Base-by-base conservation (phyloP, 2,888 invertebrate species). In the Apodemia hepburni region DNA sequence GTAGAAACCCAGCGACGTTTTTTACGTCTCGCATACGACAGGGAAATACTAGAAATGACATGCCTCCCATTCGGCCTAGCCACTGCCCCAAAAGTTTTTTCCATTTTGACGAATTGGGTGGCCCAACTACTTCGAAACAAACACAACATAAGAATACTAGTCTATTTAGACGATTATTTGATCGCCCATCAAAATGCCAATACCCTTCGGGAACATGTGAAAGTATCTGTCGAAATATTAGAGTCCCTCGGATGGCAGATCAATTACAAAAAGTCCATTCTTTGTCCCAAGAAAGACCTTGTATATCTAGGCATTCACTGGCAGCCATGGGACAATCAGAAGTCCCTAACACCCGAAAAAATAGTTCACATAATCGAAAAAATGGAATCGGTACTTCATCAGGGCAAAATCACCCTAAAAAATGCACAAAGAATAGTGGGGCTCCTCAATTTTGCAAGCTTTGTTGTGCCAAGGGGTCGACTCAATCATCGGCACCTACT, bases 141-240 rank as follows among this genome's bases (percentile, higher is more conserved):
- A 49, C 35, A 59, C 49, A 15, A 62, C 33, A 33, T 71, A 12
- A 49, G 67, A 18, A 59, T 68, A 4, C 6, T 71, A 12, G 69
- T 70, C 0, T 71, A 69, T 38, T 62, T 72, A 49, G 72, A 70
- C 68, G 71, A 70, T 22, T 70, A 65, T 58, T 59, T 72, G 15
- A 27, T 70, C 7, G 68, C 58, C 11, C 47, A 70, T 57, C 69
- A 67, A 33, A 33, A 33, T 7, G 33, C 9, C 33, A 9, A 33
- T 33, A 3, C 9, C 33, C 33, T 33, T 2, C 22, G 27, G 4
- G 9, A 35, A 0, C 67, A 72, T 18, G 65, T 65, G 3, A 18
- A 22, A 4, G n/a, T 59, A 18, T 59, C 65, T 1, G 27, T 68
- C 11, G 6, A 61, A 33, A 35, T 33, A 11, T 60, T 69, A 22